Conservation (phyloP, 2,797 vertebrate species). For the Epinephelus malabaricus region DNA sequence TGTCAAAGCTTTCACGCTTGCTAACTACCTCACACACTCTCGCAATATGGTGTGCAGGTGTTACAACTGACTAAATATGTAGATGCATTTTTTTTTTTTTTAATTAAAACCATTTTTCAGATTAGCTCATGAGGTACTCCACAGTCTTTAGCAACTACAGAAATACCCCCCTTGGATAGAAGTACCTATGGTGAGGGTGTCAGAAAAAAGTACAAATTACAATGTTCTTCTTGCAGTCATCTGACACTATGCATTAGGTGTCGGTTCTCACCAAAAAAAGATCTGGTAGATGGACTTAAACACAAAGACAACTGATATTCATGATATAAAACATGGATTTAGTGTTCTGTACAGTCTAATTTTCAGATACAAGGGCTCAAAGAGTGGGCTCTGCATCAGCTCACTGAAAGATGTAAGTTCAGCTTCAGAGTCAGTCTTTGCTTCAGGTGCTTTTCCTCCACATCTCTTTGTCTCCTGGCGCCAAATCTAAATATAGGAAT, state of each 20-base stretch:
- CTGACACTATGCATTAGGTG: neutral
- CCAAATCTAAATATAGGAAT: constrained; percentile 45
- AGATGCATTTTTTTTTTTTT: neutral
- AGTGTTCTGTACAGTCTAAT: neutral
- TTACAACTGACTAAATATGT: neutral
- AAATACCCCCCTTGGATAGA: neutral
- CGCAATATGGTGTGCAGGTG: neutral
- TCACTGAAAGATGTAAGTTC: neutral
- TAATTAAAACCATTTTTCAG: neutral
- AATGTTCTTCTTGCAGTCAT: neutral
- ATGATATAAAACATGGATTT: neutral
- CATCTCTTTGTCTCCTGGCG: constrained; percentile 22
- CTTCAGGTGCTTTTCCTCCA: constrained; percentile 30
- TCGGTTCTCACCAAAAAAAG: neutral
- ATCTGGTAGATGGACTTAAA: neutral
- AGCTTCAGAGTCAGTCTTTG: constrained; percentile 43
- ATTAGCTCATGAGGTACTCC: neutral
- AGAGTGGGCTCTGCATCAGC: neutral
- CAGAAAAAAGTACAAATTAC: neutral
- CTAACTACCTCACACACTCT: neutral
- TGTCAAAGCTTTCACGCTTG: too few relatives aligned
- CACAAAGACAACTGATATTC: neutral
- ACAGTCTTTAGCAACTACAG: neutral
- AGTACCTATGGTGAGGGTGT: neutral
- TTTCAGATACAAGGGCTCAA: neutral